Evolutionary conservation across 1,140 invertebrate species (phyloP).

Genomic region (Bemisia tabaci): DNA sequence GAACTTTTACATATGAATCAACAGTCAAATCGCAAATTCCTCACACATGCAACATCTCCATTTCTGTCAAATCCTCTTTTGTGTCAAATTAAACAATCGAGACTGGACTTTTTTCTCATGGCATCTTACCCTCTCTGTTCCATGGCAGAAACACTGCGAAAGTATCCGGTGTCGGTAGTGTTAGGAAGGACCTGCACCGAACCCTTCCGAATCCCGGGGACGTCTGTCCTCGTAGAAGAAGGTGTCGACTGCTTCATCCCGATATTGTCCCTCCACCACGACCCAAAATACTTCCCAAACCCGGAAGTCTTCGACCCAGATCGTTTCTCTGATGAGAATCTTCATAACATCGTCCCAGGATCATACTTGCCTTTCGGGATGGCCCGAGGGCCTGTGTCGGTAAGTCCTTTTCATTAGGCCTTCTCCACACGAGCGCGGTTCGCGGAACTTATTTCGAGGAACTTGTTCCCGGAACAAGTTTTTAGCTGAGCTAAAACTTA

Average conservation of each 20-base stretch:
- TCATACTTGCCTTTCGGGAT: constrained; percentile 61
- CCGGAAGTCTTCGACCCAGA: constrained; percentile 43
- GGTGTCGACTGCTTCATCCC: constrained; percentile 45
- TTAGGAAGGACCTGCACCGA: constrained; percentile 32
- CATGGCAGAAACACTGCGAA: constrained; percentile 15
- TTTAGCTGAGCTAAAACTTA: no score
- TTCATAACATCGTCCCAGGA: constrained; percentile 24
- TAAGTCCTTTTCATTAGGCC: no score
- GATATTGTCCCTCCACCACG: constrained; percentile 41
- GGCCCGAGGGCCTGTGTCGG: constrained; percentile 57
- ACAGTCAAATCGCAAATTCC: no score
- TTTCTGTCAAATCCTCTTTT: no score
- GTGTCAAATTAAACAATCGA: no score
- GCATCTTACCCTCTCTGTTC: constrained; percentile 19
- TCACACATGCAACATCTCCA: no score
- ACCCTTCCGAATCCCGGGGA: constrained; percentile 39
- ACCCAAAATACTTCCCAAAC: constrained; percentile 35
- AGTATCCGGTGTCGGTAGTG: constrained; percentile 32
- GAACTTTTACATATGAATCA: no score
- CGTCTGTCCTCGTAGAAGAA: constrained; percentile 40
- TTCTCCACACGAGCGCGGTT: no score
- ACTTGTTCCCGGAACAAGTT: no score
- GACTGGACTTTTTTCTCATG: no score
- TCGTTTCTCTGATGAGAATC: constrained; percentile 37
- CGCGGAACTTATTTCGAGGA: no score